Conservation (phyloP, 2,797 vertebrate species). For the Microcaecilia unicolor region DNA sequence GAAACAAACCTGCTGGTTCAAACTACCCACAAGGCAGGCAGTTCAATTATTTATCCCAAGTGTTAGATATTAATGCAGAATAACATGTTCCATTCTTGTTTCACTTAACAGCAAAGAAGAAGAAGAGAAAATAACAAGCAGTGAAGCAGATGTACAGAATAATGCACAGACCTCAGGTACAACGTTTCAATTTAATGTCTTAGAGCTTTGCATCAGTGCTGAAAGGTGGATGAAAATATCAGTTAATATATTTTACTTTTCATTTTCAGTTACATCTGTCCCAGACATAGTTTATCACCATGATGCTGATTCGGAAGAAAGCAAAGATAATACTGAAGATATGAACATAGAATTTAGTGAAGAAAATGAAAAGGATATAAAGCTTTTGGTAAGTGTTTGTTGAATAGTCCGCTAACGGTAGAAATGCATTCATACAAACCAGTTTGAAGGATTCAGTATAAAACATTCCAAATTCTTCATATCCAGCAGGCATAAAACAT, state of each 20-base stretch:
- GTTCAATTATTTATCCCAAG: too few species aligned
- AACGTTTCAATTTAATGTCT: conserved; percentile 22
- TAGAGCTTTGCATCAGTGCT: too few species aligned
- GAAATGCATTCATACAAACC: conserved; percentile 41
- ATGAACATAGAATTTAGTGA: conserved; percentile 30
- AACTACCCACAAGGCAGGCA: too few species aligned
- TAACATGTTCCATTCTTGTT: conserved; percentile 28
- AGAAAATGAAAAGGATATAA: conserved; percentile 55
- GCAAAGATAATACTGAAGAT: conserved; percentile 32
- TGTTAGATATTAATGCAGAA: conserved; percentile 15
- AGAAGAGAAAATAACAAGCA: conserved; percentile 19
- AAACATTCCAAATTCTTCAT: conserved; percentile 14
- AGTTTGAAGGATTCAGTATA: conserved; percentile 33
- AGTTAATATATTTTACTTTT: conserved; percentile 26
- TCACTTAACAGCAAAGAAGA: conserved; percentile 57
- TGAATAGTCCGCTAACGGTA: conserved; percentile 39
- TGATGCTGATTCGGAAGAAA: conserved; percentile 26
- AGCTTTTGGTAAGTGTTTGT: conserved; percentile 59
- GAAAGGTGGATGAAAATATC: conserved; percentile 17
- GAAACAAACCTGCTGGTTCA: too few species aligned
- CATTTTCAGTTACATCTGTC: conserved; percentile 41
- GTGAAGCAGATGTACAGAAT: conserved; percentile 35
- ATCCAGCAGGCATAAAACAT: conserved; percentile 12
- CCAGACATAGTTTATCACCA: conserved; percentile 48
- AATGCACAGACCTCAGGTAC: conserved; percentile 53